Conservation (phyloP, 2,113 vertebrate species). For the Python bivittatus region DNA sequence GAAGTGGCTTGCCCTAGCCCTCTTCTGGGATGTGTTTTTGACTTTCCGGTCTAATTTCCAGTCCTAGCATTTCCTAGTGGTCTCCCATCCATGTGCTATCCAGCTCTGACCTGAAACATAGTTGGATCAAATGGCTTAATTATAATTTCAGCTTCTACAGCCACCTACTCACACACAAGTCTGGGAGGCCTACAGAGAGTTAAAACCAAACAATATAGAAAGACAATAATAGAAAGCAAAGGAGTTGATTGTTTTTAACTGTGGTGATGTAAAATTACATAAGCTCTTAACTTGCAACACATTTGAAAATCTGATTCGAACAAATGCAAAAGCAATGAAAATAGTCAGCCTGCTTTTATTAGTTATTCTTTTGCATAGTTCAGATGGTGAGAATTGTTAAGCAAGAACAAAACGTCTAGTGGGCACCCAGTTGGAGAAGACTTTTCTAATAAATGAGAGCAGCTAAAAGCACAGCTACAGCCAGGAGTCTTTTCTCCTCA, state of each 20-base stretch:
- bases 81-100: background rate
- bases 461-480: conserved; percentile 43
- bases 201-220: background rate
- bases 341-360: background rate
- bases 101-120: background rate
- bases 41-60: background rate
- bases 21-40: too few relatives aligned
- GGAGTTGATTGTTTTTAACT: background rate
- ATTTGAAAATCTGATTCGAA: background rate
- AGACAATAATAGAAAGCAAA: background rate
- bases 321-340: background rate
- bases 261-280: background rate
- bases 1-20: too few relatives aligned
- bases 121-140: background rate
- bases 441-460: background rate
- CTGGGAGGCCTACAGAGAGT: background rate
- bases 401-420: background rate
- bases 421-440: background rate
- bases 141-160: background rate
- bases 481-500: conserved; percentile 22
- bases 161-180: background rate
- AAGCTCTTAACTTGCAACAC: background rate
- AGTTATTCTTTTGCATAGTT: too few relatives aligned
- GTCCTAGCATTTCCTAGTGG: background rate
- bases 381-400: background rate